Evolutionary conservation across 2,888 invertebrate species (phyloP).

Genomic region (Ophion slaviceki): DNA sequence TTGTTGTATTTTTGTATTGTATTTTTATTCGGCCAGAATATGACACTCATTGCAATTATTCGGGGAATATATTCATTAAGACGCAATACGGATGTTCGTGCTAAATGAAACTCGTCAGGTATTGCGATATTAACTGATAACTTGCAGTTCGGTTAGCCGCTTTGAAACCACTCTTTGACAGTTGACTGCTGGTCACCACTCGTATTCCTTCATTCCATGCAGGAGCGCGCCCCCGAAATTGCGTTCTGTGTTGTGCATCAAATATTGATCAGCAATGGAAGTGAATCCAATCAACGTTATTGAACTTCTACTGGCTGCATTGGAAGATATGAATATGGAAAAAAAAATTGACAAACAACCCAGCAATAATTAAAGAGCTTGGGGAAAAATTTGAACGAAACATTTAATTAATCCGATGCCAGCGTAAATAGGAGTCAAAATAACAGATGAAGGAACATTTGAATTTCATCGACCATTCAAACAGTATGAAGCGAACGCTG

Average conservation of each 20-base stretch:
- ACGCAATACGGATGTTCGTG: too few species aligned
- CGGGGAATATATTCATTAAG: too few species aligned
- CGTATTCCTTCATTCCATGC: neutral
- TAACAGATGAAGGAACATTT: neutral
- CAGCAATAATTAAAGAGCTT: neutral
- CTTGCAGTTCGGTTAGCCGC: neutral
- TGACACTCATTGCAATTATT: too few species aligned
- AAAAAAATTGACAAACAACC: neutral
- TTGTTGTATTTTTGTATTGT: too few species aligned
- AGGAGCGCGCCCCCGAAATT: neutral
- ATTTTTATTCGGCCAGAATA: too few species aligned
- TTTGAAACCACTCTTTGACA: neutral
- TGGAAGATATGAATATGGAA: neutral
- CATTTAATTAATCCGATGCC: neutral
- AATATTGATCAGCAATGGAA: slow-evolving; percentile 1
- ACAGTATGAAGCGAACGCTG: neutral
- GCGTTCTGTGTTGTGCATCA: neutral
- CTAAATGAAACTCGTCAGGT: neutral
- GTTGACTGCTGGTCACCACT: neutral
- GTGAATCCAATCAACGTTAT: slow-evolving; percentile 7
- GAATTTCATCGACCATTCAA: neutral
- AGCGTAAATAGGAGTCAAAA: neutral
- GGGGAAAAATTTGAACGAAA: neutral
- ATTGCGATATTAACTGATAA: neutral
- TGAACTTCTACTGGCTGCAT: neutral